A percentile compares a stretch with the other conserved stretches of the same genome.
Conservation (phyloP, 2,888 invertebrate genomes). For the Helleia helle region DNA sequence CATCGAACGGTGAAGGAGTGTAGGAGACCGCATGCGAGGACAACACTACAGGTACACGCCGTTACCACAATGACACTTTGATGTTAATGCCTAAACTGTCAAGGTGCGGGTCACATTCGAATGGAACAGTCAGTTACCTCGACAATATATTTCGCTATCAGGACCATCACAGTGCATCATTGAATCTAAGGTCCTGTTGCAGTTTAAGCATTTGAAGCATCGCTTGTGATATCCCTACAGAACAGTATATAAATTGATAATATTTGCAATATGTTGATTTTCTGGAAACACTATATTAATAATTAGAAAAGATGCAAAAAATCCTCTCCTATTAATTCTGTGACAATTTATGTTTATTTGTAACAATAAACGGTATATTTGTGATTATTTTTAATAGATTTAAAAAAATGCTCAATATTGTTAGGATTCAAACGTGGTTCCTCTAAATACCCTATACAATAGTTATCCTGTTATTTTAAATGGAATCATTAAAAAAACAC, state of each 20-base stretch:
- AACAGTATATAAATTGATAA: not conserved
- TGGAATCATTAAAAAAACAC: too few species aligned
- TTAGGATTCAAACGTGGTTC: too few species aligned
- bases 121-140: conserved; percentile 76
- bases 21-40: conserved; percentile 42
- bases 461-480: too few species aligned
- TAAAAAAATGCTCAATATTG: too few species aligned
- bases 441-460: too few species aligned
- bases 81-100: conserved; percentile 41
- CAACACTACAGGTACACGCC: conserved; percentile 36
- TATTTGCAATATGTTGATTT: too few species aligned
- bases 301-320: too few species aligned
- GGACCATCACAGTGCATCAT: conserved; percentile 94
- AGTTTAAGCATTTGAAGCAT: conserved; percentile 92
- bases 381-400: too few species aligned
- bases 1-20: conserved; percentile 48
- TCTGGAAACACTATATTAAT: too few species aligned
- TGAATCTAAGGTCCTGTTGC: conserved; percentile 89
- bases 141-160: conserved; percentile 92
- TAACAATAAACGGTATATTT: too few species aligned
- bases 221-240: conserved; percentile 89
- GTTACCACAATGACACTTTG: conserved; percentile 51
- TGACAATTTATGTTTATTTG: too few species aligned
- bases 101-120: conserved; percentile 11
- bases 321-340: too few species aligned